Conservation (phyloP, 2,113 vertebrate species). For the Pseudopipra pipra region DNA sequence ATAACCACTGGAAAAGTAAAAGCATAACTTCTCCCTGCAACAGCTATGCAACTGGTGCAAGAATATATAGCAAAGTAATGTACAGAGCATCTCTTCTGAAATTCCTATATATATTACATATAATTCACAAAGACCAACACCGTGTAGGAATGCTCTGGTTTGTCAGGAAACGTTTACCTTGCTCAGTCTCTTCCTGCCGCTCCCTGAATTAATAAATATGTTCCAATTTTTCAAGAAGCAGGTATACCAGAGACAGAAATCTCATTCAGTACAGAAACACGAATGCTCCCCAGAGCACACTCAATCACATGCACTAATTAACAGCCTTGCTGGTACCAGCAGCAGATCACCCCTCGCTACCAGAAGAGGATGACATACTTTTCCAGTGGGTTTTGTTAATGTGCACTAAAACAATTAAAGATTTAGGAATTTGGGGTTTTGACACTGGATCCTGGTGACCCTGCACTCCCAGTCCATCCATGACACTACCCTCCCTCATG, state of each 20-base stretch:
- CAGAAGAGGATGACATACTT: constrained; percentile 38
- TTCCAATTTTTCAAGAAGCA: background rate
- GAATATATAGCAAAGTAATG: background rate
- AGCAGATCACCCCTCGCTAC: background rate
- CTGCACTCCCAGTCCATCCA: rapidly evolving
- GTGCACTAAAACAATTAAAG: background rate
- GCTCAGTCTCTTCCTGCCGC: background rate
- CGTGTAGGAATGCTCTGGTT: background rate
- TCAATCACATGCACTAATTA: constrained; percentile 62
- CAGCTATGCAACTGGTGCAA: background rate
- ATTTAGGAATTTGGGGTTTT: background rate
- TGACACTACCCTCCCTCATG: background rate
- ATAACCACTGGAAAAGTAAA: background rate
- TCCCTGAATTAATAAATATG: constrained; percentile 22
- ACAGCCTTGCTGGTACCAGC: constrained; percentile 43
- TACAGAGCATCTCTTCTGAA: background rate
- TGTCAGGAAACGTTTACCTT: constrained; percentile 15
- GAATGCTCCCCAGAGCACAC: background rate
- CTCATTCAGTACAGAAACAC: background rate
- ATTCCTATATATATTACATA: background rate
- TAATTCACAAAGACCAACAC: background rate
- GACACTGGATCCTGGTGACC: background rate
- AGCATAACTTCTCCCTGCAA: background rate
- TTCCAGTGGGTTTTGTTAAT: constrained; percentile 30
- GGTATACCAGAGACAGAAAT: constrained; percentile 1